These are phyloP conservation scores for Trichoplusia ni DNA, from an alignment of 1,140 invertebrate genomes.

Conservation along the genomic window DNA sequence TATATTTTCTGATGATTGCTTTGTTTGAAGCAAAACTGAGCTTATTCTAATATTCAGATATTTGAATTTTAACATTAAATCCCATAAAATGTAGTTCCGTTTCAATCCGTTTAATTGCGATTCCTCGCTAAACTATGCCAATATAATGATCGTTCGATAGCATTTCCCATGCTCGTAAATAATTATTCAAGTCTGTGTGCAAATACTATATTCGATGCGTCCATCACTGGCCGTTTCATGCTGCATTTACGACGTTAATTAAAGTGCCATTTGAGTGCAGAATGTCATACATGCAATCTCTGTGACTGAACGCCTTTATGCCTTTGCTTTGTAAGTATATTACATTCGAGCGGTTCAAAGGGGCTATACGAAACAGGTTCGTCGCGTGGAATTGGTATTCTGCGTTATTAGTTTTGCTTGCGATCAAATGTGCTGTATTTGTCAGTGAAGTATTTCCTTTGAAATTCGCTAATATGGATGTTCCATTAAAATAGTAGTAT, in stretches of 20 bases:
- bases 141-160: background rate
- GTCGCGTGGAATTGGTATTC: constrained; percentile 12
- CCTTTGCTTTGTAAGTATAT: constrained; percentile 1
- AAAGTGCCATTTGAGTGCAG: constrained; percentile 4
- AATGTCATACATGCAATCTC: constrained; percentile 2
- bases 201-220: constrained; percentile 9
- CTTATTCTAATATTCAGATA: too few relatives aligned
- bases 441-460: background rate
- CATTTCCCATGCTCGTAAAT: constrained; percentile 5
- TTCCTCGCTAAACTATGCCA: background rate
- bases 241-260: constrained; percentile 12
- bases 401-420: constrained; percentile 1
- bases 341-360: constrained; percentile 2
- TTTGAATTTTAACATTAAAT: too few relatives aligned
- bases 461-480: background rate
- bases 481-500: too few relatives aligned
- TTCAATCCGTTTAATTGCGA: background rate
- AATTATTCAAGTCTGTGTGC: background rate
- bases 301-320: constrained; percentile 8
- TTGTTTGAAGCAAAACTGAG: too few relatives aligned
- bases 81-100: background rate
- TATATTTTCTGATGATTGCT: too few relatives aligned
- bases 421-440: background rate
- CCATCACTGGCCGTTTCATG: constrained; percentile 7
- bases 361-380: background rate